Conservation (phyloP, 2,888 invertebrate genomes). For the Plagodis pulveraria region DNA sequence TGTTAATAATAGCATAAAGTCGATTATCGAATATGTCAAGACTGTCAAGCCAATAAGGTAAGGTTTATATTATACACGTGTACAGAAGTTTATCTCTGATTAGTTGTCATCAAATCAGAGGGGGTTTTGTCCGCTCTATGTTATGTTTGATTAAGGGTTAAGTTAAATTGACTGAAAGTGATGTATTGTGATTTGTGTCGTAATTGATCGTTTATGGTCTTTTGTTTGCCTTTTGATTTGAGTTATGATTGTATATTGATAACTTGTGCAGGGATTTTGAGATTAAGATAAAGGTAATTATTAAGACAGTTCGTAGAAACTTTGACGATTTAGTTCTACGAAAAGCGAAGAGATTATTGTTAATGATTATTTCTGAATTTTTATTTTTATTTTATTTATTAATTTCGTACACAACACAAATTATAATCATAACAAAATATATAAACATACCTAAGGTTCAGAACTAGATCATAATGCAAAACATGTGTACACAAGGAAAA, state of each 20-base stretch:
- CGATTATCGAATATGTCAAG: slow-evolving; percentile 20
- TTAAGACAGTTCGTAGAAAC: too few relatives aligned
- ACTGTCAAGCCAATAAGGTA: slow-evolving; percentile 53
- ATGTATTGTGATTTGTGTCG: slow-evolving; percentile 60
- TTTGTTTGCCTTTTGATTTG: slow-evolving; percentile 38
- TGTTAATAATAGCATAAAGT: not conserved
- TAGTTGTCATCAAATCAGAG: slow-evolving; percentile 44
- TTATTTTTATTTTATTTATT: too few relatives aligned
- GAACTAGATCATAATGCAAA: too few relatives aligned
- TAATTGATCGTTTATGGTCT: slow-evolving; percentile 49
- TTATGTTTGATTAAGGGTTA: slow-evolving; percentile 53
- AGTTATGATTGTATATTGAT: slow-evolving; percentile 25
- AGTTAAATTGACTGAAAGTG: slow-evolving; percentile 74
- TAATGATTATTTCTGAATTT: too few relatives aligned
- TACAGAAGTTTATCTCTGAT: slow-evolving; percentile 66
- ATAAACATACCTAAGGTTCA: too few relatives aligned
- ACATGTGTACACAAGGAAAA: too few relatives aligned
- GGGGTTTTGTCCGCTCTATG: slow-evolving; percentile 42
- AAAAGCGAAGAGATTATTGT: too few relatives aligned
- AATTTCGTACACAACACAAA: too few relatives aligned
- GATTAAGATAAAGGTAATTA: slow-evolving; percentile 5
- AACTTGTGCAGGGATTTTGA: slow-evolving; percentile 7
- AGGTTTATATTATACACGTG: slow-evolving; percentile 68
- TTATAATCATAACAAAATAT: too few relatives aligned
- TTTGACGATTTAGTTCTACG: too few relatives aligned